These are phyloP conservation scores for Tursiops truncatus DNA, from an alignment of 2,113 vertebrate genomes.

Conservation along the genomic window DNA sequence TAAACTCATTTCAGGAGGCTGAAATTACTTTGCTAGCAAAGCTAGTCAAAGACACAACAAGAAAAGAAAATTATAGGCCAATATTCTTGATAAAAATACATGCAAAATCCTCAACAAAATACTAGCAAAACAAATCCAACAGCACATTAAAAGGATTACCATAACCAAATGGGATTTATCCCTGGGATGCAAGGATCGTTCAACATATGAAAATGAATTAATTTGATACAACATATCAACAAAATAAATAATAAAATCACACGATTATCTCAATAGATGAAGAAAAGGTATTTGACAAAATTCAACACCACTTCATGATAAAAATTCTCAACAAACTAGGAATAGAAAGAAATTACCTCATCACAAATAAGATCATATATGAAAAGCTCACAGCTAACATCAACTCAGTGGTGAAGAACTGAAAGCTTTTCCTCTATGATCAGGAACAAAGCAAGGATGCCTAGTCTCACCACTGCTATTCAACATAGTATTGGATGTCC, in stretches of 20 bases:
- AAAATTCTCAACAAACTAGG: background rate
- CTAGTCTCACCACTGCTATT: background rate
- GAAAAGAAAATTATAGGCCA: background rate
- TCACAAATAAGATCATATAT: background rate
- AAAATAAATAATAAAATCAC: background rate
- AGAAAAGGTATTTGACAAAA: background rate
- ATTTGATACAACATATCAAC: background rate
- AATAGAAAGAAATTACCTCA: background rate
- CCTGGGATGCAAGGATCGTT: background rate
- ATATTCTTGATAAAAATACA: background rate
- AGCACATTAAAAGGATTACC: background rate
- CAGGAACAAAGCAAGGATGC: background rate
- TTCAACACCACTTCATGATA: background rate
- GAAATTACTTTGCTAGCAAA: background rate
- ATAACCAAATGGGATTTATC: background rate
- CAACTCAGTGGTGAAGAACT: background rate
- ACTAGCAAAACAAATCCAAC: background rate
- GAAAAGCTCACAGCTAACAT: background rate
- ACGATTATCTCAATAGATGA: background rate
- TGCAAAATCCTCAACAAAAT: background rate
- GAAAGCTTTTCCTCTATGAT: background rate
- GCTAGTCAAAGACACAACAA: background rate
- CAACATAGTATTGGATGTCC: background rate
- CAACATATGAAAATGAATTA: background rate
- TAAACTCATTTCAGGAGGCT: background rate